Evolutionary conservation across 2,113 vertebrate genomes (phyloP).

Genomic region (Egretta garzetta): DNA sequence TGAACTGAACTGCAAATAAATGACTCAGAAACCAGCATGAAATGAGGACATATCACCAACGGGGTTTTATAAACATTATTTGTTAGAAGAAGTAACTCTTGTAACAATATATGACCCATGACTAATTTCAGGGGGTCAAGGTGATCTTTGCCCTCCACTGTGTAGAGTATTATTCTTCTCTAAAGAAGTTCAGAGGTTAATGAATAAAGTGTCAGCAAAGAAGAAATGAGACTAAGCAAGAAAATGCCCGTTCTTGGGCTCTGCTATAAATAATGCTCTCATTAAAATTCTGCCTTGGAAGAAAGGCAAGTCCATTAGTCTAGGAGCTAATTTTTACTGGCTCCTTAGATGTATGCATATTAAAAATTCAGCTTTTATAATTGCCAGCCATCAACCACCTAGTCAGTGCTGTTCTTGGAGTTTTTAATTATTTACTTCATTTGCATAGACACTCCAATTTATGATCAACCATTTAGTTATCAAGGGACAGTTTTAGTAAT

Average conservation of each 20-base stretch:
- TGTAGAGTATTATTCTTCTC: constrained; percentile 68
- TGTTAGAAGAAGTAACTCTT: constrained; percentile 18
- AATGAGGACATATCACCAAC: constrained; percentile 15
- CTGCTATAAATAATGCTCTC: constrained; percentile 81
- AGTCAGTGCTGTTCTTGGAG: constrained; percentile 80
- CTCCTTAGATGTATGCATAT: constrained; percentile 81
- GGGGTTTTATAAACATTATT: constrained; percentile 31
- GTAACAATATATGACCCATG: constrained; percentile 11
- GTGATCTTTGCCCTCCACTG: constrained; percentile 65
- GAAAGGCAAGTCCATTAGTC: constrained; percentile 84
- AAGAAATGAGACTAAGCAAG: constrained; percentile 70
- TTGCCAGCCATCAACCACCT: constrained; percentile 84
- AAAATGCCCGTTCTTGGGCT: constrained; percentile 69
- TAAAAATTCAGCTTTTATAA: constrained; percentile 85
- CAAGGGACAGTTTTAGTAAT: constrained; percentile 77
- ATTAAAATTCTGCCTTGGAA: constrained; percentile 83
- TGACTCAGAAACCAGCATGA: constrained; percentile 38
- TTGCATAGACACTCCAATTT: constrained; percentile 83
- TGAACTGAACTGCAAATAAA: constrained; percentile 19
- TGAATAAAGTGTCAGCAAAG: constrained; percentile 74
- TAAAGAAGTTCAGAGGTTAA: constrained; percentile 74
- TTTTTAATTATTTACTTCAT: constrained; percentile 87
- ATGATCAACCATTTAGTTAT: constrained; percentile 78
- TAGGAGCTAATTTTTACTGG: constrained; percentile 82
- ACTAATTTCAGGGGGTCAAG: constrained; percentile 69